Evolutionary conservation across 2,888 invertebrate species (phyloP), one percentile per base, ranked within the genome.

Genomic region (Bellardia pandia): DNA sequence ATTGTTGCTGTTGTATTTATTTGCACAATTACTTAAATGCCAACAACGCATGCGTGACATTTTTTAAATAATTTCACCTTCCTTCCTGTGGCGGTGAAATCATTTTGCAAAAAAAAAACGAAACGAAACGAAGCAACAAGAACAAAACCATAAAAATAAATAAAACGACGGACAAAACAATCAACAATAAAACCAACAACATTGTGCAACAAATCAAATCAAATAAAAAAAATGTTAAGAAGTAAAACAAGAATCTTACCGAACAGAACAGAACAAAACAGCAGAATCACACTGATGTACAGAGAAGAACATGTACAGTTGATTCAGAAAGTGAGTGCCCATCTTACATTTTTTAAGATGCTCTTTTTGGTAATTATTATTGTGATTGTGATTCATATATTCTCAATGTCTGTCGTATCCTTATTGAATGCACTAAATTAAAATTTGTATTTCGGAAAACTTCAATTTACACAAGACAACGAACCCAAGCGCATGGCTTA

Each of bases 31-130:
- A 88, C 88, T 88, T 86, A 86, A 88, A 71, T 85, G 86, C 85
- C 88, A 88, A 89, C 88, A 88, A 87, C 90, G 91, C 90, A 90
- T 91, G 91, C 91, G 91, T 91, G 91, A 91, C 91, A 91, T 91
- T 90, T 90, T 89, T 88, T 30, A 90, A 90, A 91, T 90, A 88
- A 88, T 90, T 90, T 89, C 81, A 86, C 88, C 88, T 90, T 89
- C 89, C 86, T 87, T 87, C 88, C 86, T 88, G 88, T 86, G 83
- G 80, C 88, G 88, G 77, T 87, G 74, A 87, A 83, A 86, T 81
- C 87, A 83, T 81, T 86, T 72, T 58, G 75, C 74, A 68, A 64
- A 72, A 51, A 30, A 77, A 64, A 11, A 51, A 13, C n/a, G n/a
- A 53, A 72, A 72, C n/a, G 7, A 62, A 71, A 60, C 60, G 2